Base-by-base conservation (phyloP, 2,888 invertebrate genomes). In the Punctoribates punctum region DNA sequence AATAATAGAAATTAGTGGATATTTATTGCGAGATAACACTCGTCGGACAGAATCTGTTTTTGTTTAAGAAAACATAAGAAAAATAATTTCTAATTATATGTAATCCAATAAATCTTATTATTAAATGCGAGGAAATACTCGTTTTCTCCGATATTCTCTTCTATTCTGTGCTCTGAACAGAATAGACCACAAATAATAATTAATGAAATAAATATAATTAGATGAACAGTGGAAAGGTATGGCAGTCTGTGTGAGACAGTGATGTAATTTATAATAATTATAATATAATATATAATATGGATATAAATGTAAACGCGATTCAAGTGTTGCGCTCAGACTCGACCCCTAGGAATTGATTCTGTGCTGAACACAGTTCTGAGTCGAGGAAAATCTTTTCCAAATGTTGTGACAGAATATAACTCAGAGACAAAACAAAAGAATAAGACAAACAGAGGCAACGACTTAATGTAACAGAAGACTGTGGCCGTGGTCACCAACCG, bases 201-300 rank as follows among this genome's bases (percentile, higher is more conserved):
- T 54, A 20, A 54, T 54, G 54, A 54, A 54, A 54, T n/a, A 54
- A n/a, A 54, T n/a, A n/a, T n/a, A n/a, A n/a, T 17, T 17, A 48
- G 6, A 20, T 54, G 23, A 54, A 54, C 23, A 54, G 20, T n/a
- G n/a, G n/a, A 20, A 23, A 17, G 13, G 13, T 3, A 48, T 48
- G n/a, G 15, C 48, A 48, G 3, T 48, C 11, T 54, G 20, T 54
- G 20, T 20, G 23, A 54, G n/a, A n/a, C 20, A 23, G n/a, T 54
- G 54, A 20, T 54, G 54, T 20, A n/a, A 54, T 54, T 54, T 20
- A 54, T 54, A 54, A 54, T 54, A n/a, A 54, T 54, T 54, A 54
- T n/a, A 9, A 13, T 42, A 42, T 42, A 13, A 9, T 54, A 54
- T 54, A 54, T 54, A 54, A 54, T 54, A 54, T 54, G 54, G n/a